A percentile compares a stretch with the other conserved stretches of the same genome.
Evolutionary conservation across 2,797 vertebrate genomes (phyloP).

Genomic region (Cygnus olor): DNA sequence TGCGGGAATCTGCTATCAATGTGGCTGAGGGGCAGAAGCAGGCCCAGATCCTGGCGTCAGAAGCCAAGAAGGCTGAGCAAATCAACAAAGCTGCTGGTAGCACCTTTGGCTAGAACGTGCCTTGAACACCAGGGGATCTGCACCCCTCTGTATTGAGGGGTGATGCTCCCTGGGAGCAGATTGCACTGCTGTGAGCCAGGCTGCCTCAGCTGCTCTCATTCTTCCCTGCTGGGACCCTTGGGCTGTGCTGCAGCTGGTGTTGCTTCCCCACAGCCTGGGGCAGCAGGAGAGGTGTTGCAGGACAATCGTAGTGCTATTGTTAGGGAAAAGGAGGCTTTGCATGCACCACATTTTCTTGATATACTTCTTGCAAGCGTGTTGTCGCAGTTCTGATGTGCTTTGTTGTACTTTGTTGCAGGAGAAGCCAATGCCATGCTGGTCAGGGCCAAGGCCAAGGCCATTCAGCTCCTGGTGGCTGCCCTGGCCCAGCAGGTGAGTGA

Average conservation of each 20-base stretch:
- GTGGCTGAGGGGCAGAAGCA: conserved; percentile 94
- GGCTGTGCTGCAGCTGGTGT: not conserved
- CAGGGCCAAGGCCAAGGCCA: conserved; percentile 92
- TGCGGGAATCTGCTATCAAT: conserved; percentile 91
- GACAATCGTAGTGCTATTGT: rapidly evolving
- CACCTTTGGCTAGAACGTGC: not conserved
- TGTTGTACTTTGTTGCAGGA: conserved; percentile 74
- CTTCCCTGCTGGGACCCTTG: not conserved
- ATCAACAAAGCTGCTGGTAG: conserved; percentile 93
- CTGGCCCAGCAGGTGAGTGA: conserved; percentile 85
- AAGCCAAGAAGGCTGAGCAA: conserved; percentile 89
- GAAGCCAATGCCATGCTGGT: conserved; percentile 91
- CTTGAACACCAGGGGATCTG: no score
- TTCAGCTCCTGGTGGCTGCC: conserved; percentile 87
- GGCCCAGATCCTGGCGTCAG: conserved; percentile 94
- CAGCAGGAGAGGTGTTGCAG: not conserved
- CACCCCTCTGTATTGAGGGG: not conserved
- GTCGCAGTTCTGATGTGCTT: rapidly evolving
- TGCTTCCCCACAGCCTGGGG: not conserved
- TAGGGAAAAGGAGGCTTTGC: not conserved
- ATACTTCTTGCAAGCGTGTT: rapidly evolving
- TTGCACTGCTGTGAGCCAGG: rapidly evolving
- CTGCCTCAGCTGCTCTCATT: not conserved
- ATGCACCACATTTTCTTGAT: rapidly evolving
- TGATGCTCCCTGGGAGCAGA: rapidly evolving